A percentile compares a stretch with the other conserved stretches of the same genome.
Evolutionary conservation across 2,797 vertebrate species (phyloP).

Genomic region (Anguilla marmorata): DNA sequence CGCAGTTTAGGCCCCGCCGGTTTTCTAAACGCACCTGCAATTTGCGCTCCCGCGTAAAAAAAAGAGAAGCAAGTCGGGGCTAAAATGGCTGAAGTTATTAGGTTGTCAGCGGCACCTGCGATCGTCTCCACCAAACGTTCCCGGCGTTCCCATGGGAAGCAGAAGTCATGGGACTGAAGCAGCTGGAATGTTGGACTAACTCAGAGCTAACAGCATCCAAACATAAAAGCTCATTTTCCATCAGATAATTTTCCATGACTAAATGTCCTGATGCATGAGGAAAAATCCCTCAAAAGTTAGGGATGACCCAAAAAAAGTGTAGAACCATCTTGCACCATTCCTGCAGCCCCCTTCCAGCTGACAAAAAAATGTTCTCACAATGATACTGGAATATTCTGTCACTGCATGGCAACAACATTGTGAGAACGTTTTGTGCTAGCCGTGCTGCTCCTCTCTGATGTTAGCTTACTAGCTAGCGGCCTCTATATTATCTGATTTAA

Average conservation of each 20-base stretch:
- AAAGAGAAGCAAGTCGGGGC: background rate
- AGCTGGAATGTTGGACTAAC: background rate
- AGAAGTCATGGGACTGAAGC: background rate
- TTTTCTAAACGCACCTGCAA: conserved; percentile 15
- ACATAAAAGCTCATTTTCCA: conserved; percentile 9
- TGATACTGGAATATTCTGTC: no score
- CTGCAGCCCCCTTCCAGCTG: background rate
- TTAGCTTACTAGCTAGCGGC: no score
- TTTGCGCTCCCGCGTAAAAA: background rate
- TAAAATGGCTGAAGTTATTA: conserved; percentile 16
- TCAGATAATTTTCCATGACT: background rate
- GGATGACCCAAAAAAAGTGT: background rate
- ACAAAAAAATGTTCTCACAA: no score
- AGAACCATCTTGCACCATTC: no score
- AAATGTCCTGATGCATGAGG: background rate
- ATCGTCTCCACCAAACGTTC: background rate
- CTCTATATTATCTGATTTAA: no score
- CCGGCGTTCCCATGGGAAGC: background rate
- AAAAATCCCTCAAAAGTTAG: background rate
- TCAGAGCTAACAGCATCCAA: background rate
- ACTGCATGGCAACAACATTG: no score
- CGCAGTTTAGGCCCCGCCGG: background rate
- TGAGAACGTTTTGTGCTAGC: no score
- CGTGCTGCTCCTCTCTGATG: no score
- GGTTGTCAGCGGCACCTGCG: background rate